These are phyloP conservation scores for Drosophila bocqueti DNA, from an alignment of 1,140 invertebrate species.

Conservation along the genomic window DNA sequence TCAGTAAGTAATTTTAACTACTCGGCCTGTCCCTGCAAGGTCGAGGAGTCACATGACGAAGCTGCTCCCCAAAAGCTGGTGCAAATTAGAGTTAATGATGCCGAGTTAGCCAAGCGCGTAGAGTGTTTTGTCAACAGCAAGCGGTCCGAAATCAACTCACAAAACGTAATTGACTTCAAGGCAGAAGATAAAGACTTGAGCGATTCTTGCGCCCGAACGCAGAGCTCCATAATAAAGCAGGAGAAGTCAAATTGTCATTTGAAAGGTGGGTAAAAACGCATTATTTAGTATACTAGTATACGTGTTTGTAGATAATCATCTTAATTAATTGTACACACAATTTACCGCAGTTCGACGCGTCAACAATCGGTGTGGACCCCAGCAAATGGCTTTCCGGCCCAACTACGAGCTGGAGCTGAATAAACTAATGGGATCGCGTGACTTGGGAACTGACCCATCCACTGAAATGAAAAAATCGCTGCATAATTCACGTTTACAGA, in stretches of 20 bases:
- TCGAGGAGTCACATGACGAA: slow-evolving; percentile 78
- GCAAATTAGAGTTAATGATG: slow-evolving; percentile 87
- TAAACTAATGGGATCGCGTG: slow-evolving; percentile 86
- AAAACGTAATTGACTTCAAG: slow-evolving; percentile 89
- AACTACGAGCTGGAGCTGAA: slow-evolving; percentile 66
- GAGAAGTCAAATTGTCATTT: slow-evolving; percentile 90
- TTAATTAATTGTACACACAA: slow-evolving; percentile 8
- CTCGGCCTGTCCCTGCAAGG: slow-evolving; percentile 61
- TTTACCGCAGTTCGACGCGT: slow-evolving; percentile 85
- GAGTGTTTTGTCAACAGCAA: slow-evolving; percentile 88
- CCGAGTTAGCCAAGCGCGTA: slow-evolving; percentile 87
- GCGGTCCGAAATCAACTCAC: slow-evolving; percentile 88
- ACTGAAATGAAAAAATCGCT: slow-evolving; percentile 17
- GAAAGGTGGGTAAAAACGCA: slow-evolving; percentile 86
- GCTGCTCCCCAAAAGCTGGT: slow-evolving; percentile 85
- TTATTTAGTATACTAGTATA: not conserved
- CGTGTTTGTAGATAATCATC: not conserved
- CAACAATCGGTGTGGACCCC: slow-evolving; percentile 87
- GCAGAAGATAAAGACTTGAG: slow-evolving; percentile 48
- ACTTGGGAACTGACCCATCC: slow-evolving; percentile 70
- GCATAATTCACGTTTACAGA: slow-evolving; percentile 39
- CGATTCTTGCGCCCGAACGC: slow-evolving; percentile 88
- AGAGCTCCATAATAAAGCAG: slow-evolving; percentile 88
- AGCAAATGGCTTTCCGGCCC: slow-evolving; percentile 82
- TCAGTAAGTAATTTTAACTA: slow-evolving; percentile 58